Conservation (phyloP, 1,140 invertebrate species). For the Heliothis virescens region DNA sequence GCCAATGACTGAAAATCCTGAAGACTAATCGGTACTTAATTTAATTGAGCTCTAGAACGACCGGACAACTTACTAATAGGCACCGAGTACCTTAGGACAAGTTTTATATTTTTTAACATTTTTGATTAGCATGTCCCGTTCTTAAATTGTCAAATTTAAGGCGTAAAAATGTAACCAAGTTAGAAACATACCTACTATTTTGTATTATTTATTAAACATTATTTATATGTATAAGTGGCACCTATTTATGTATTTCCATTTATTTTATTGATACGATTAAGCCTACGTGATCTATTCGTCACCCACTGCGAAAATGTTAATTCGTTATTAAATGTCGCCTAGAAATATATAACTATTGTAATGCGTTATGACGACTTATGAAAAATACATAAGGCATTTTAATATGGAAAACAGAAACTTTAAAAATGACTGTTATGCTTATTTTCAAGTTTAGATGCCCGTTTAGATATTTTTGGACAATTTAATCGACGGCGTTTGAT, state of each 20-base stretch:
- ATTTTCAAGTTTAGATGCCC: slow-evolving; percentile 3
- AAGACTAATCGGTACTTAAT: no score
- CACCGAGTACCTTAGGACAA: no score
- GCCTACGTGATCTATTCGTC: not conserved
- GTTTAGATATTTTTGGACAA: slow-evolving; percentile 28
- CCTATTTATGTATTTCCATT: not conserved
- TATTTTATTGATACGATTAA: slow-evolving; percentile 3
- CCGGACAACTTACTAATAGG: not conserved
- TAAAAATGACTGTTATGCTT: not conserved
- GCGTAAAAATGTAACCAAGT: not conserved
- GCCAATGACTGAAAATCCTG: no score
- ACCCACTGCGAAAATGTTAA: slow-evolving; percentile 36
- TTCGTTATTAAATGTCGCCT: slow-evolving; percentile 24
- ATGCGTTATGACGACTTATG: no score
- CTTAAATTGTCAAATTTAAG: no score
- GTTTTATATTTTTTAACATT: no score
- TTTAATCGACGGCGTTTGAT: slow-evolving; percentile 1
- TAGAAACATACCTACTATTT: not conserved
- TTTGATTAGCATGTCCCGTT: no score
- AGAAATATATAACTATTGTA: not conserved
- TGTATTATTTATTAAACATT: not conserved
- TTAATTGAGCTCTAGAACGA: no score
- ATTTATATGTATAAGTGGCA: no score
- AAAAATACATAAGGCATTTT: slow-evolving; percentile 20
- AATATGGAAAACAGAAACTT: slow-evolving; percentile 26